Evolutionary conservation across 37 sponge, comb jelly and placozoan genomes (phyloP).

Genomic region (Petrosia ficiformis): DNA sequence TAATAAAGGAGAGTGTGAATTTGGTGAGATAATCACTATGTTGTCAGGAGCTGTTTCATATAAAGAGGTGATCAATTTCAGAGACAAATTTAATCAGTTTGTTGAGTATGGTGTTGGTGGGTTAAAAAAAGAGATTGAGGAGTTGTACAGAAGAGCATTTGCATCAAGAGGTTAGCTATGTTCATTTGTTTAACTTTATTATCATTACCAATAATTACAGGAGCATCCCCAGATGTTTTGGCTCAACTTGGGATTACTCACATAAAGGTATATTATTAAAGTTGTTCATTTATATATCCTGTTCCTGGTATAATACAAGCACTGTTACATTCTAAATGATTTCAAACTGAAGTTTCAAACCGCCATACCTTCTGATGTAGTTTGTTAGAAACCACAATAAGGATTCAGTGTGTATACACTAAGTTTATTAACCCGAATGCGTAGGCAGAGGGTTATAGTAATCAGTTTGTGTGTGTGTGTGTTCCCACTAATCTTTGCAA

Average conservation of each 20-base stretch:
- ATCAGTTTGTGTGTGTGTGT: too few relatives aligned
- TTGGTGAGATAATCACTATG: neutral
- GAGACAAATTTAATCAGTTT: slow-evolving; percentile 52
- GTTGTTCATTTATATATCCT: neutral
- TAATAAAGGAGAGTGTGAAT: too few relatives aligned
- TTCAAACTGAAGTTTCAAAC: too few relatives aligned
- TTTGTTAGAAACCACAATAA: too few relatives aligned
- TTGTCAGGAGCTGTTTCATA: slow-evolving; percentile 38
- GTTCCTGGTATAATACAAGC: too few relatives aligned
- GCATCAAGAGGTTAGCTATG: slow-evolving; percentile 64
- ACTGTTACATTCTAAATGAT: too few relatives aligned
- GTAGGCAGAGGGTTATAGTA: too few relatives aligned
- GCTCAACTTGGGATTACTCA: slow-evolving; percentile 53
- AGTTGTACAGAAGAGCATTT: slow-evolving; percentile 71
- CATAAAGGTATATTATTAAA: slow-evolving; percentile 37
- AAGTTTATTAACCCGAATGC: too few relatives aligned
- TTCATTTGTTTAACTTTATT: neutral
- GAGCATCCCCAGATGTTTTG: slow-evolving; percentile 37
- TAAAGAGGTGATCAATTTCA: slow-evolving; percentile 43
- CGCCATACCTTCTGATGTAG: too few relatives aligned
- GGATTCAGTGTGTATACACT: too few relatives aligned
- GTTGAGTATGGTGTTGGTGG: slow-evolving; percentile 66
- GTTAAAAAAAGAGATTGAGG: slow-evolving; percentile 61
- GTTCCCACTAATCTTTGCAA: too few relatives aligned
- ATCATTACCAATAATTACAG: neutral